Conservation (phyloP, 2,797 vertebrate genomes). For the Prunella strophiata region DNA sequence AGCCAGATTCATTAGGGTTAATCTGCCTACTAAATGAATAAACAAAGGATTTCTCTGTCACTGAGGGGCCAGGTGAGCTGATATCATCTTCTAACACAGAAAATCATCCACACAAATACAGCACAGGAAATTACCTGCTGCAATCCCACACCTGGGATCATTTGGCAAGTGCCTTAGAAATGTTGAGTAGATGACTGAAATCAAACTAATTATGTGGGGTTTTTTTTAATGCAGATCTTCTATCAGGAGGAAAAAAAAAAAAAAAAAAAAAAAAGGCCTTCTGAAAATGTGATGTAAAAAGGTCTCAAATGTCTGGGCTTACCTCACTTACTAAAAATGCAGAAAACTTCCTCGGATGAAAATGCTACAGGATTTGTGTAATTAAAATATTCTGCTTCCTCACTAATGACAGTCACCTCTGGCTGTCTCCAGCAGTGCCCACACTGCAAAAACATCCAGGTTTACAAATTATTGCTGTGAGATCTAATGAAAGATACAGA, state of each 20-base stretch:
- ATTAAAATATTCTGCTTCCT: neutral
- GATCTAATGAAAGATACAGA: neutral
- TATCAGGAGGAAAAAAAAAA: neutral
- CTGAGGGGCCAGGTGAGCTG: conserved; percentile 89
- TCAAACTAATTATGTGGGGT: conserved; percentile 4
- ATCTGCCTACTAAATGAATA: conserved; percentile 92
- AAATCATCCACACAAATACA: conserved; percentile 83
- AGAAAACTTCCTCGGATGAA: neutral
- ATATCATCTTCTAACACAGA: conserved; percentile 90
- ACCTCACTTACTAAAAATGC: neutral
- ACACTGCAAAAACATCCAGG: neutral
- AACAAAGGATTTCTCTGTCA: conserved; percentile 96
- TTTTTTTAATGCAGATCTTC: conserved; percentile 40
- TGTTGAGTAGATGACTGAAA: conserved; percentile 68
- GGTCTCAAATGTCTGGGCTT: neutral
- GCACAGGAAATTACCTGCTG: conserved; percentile 92
- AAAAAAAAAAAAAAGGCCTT: neutral
- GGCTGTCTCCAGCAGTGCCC: neutral
- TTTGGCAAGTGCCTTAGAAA: conserved; percentile 71
- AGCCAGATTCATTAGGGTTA: conserved; percentile 88
- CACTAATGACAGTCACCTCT: neutral
- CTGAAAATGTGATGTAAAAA: neutral
- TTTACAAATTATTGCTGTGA: neutral
- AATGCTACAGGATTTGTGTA: neutral
- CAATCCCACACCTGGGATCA: conserved; percentile 88